A percentile compares a stretch with the other conserved stretches of the same genome.
Conservation (phyloP, 2,797 vertebrate genomes). For the Trachurus trachurus region DNA sequence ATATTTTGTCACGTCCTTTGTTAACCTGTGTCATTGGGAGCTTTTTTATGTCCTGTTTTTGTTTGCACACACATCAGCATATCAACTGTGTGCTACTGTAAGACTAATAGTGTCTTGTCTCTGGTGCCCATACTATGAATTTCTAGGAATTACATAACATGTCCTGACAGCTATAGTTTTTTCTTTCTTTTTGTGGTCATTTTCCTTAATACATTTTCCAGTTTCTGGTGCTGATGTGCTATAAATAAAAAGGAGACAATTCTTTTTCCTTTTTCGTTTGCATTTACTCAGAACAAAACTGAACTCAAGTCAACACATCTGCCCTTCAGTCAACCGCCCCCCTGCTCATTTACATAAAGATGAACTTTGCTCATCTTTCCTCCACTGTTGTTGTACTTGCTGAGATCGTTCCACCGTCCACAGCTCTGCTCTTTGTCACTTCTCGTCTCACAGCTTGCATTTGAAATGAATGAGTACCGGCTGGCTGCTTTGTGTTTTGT, state of each 20-base stretch:
- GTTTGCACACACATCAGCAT: neutral
- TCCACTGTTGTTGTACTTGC: neutral
- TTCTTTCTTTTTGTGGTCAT: neutral
- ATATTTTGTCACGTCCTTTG: neutral
- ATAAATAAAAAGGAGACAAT: neutral
- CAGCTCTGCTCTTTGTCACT: conserved; percentile 37
- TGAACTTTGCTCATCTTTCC: conserved; percentile 20
- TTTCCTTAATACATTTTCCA: neutral
- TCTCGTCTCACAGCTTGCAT: conserved; percentile 48
- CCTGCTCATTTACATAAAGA: conserved; percentile 15
- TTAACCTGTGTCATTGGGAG: neutral
- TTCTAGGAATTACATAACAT: conserved; percentile 1
- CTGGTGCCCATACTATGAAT: conserved; percentile 1
- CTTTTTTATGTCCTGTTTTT: neutral
- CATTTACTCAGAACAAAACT: conserved; percentile 6
- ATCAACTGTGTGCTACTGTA: neutral
- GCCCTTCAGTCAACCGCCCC: neutral
- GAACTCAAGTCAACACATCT: conserved; percentile 15
- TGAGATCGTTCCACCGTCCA: conserved; percentile 46
- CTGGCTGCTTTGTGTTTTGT: conserved; percentile 69
- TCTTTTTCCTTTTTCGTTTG: neutral
- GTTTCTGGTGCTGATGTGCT: neutral
- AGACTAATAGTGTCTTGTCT: neutral
- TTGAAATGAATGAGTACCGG: conserved; percentile 58
- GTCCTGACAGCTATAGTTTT: neutral